Evolutionary conservation across 1,140 invertebrate species (phyloP).

Genomic region (Apis dorsata): DNA sequence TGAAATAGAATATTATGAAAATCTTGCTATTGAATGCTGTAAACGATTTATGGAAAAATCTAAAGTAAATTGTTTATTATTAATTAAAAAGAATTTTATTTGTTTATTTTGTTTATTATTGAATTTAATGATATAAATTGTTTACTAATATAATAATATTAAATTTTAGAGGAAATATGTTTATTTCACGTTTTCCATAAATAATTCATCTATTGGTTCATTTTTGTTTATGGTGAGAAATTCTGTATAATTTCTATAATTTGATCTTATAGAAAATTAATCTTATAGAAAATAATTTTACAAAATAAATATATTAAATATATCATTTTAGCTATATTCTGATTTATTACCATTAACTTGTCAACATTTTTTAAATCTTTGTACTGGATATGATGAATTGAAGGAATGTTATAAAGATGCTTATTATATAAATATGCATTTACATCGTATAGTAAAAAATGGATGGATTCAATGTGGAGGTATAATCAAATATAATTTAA

Average conservation of each 20-base stretch:
- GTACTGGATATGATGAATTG: slow-evolving; percentile 38
- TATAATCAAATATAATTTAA: slow-evolving; percentile 18
- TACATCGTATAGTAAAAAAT: slow-evolving; percentile 66
- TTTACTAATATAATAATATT: neutral
- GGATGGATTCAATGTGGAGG: slow-evolving; percentile 65
- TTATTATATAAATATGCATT: slow-evolving; percentile 50
- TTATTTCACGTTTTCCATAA: slow-evolving; percentile 58
- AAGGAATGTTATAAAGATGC: slow-evolving; percentile 28
- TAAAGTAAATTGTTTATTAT: slow-evolving; percentile 26
- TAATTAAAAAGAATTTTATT: neutral
- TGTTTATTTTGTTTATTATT: neutral
- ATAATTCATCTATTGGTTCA: slow-evolving; percentile 45
- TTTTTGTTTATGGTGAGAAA: slow-evolving; percentile 59
- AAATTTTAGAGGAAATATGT: slow-evolving; percentile 46
- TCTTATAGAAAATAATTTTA: neutral
- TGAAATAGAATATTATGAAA: slow-evolving; percentile 49
- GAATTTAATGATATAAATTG: slow-evolving; percentile 15
- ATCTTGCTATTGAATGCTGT: slow-evolving; percentile 34
- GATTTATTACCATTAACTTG: slow-evolving; percentile 64
- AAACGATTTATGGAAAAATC: slow-evolving; percentile 50
- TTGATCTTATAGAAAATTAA: neutral
- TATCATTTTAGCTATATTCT: slow-evolving; percentile 41
- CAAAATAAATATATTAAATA: slow-evolving; percentile 35
- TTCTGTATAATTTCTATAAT: neutral
- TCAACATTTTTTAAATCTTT: slow-evolving; percentile 60